phyloP scores from a whole-genome alignment of 2,797 vertebrate species.

The Oceanodroma leucorhoa region DNA sequence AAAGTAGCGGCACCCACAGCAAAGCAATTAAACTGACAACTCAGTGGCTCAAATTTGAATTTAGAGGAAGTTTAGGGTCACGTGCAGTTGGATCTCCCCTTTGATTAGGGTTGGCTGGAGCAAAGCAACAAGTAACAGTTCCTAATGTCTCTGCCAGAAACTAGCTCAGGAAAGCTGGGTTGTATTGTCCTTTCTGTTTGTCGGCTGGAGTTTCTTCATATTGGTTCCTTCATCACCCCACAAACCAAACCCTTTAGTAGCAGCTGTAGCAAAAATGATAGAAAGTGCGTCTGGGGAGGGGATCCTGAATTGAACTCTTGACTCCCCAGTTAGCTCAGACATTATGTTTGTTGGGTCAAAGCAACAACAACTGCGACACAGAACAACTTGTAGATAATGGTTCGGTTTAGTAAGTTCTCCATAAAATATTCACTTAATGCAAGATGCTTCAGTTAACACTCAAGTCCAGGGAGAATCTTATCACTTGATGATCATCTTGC shows the following conservation, averaged over 20 bases:
- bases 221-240: not conserved
- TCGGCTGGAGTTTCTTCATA: not conserved
- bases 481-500: not conserved
- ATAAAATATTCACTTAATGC: not conserved
- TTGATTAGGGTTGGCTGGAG: not conserved
- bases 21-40: not conserved
- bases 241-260: not conserved
- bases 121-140: not conserved
- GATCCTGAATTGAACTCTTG: not conserved
- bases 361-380: not conserved
- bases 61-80: not conserved
- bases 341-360: not conserved
- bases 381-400: not conserved
- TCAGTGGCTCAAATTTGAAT: not conserved
- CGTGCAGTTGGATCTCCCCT: not conserved
- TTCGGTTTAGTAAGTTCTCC: not conserved
- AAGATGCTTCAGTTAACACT: conserved; percentile 16
- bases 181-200: not conserved
- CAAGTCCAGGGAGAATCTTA: conserved; percentile 37
- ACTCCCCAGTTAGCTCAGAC: not conserved
- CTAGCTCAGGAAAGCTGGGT: not conserved
- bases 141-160: not conserved
- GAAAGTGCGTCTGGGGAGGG: not conserved
- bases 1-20: not conserved
- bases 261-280: not conserved